Base-by-base conservation (phyloP, 2,113 vertebrate species). In the Corythoichthys intestinalis region DNA sequence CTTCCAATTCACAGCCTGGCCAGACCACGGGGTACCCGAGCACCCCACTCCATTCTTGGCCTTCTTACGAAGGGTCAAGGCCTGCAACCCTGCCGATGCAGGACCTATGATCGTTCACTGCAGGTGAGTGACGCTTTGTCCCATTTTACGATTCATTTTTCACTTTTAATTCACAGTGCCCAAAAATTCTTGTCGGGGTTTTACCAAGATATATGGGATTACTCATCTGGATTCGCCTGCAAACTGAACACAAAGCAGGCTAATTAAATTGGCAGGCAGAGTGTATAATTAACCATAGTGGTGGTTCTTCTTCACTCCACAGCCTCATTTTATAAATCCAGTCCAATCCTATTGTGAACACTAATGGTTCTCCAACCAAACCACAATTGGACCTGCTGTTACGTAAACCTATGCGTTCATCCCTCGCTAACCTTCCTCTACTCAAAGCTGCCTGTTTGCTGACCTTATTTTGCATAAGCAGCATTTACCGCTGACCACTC, bases 1-100 rank as follows among this genome's bases (percentile, higher is more conserved):
- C 80, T 98, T 99, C 85, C 97, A 99, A 90, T 98, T 98, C 85
- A 99, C 97, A 5, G 97, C 96, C 54, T 99, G 97, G 97, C 97
- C 97, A 10, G 97, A 99, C 78, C 97, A 99, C 0, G 97, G 97
- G 2, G 96, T 98, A 14, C 97, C 97, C 46, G 97, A 99, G 60
- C 96, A 98, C 68, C 97, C 97, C 20, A 99, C 97, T 12, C 97
- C 97, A 0, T 99, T 98, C 83, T 87, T 99, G 76, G 97, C 97
- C 85, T 99, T 99, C 86, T 88, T 99, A 44, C 86, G 97, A 65
- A 87, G 97, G 80, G 94, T 99, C 59, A 98, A 98, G 87, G 95
- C 97, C 69, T 99, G 97, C 86, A 98, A 98, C 80, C 97, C 97
- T 53, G 94, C 97, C 6, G 97, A 98, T 49, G 97, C 97, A 0